Evolutionary conservation across 2,113 vertebrate species (phyloP).

Genomic region (Mus spicilegus): DNA sequence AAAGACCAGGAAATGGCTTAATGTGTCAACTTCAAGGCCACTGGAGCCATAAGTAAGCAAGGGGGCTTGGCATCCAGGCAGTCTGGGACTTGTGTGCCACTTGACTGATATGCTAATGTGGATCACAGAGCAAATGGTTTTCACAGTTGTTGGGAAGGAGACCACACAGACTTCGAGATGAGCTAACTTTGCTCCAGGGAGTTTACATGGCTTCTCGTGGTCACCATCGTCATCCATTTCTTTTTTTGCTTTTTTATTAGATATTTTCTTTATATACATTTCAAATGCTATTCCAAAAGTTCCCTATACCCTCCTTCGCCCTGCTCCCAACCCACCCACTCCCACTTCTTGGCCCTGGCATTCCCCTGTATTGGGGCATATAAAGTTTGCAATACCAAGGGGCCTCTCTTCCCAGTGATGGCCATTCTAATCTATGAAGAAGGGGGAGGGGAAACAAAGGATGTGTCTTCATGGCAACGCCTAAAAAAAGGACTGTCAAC

Average conservation of each 20-base stretch:
- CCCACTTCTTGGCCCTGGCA: no score
- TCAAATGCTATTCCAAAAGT: no score
- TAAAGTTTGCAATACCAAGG: no score
- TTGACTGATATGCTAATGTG: background rate
- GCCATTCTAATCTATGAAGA: background rate
- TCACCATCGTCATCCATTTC: background rate
- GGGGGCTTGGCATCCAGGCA: background rate
- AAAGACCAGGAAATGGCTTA: background rate
- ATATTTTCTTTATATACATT: no score
- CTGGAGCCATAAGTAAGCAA: background rate
- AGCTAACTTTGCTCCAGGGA: background rate
- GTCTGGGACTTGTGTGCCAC: no score
- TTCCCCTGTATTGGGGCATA: no score
- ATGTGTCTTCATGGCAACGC: background rate
- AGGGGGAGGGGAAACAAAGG: rapidly evolving
- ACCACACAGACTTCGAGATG: background rate
- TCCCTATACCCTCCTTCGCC: no score
- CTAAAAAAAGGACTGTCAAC: background rate
- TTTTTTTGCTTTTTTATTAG: no score
- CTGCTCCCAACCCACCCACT: no score
- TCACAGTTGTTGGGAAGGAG: background rate
- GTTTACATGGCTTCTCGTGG: background rate
- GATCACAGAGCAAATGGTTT: background rate
- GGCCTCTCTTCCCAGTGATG: no score
- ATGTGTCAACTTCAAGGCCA: background rate